Evolutionary conservation across 1,140 invertebrate species (phyloP), one percentile per base, ranked within the genome.

Genomic region (Zaprionus capensis): DNA sequence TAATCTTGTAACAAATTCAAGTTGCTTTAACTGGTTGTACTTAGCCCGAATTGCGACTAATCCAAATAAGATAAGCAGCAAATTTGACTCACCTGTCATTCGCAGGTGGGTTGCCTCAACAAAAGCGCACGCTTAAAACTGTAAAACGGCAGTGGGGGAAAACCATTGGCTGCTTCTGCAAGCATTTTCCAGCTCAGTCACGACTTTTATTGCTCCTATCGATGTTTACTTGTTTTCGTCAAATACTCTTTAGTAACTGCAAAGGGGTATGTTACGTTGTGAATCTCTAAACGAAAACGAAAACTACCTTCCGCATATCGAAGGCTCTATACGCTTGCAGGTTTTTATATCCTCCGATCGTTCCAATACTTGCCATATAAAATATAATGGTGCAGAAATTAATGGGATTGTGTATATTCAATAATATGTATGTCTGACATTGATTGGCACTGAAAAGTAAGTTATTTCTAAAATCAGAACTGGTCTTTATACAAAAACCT

Each of bases 1-100:
- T 24, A 38, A 59, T 67, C 20, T 24, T 14, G 63, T 31, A 44
- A 58, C 58, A 38, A 20, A 49, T 38, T 56, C 20, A 36, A 66
- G 51, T 41, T 58, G 36, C 41, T 58, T 58, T 34, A 67, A 75
- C 72, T 41, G 66, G 72, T 75, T 71, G 56, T 62, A 41, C 31
- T 26, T 38, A 61, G 41, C 4, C n/a, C 26, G 14, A 49, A 67
- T 61, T 44, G 57, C 15, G 26, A 34, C 20, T 44, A 49, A 49
- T 62, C 24, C 28, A 69, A 58, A 51, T 55, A 58, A 70, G 72
- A 75, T 51, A 67, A 57, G 53, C 59, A 24, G 14, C 22, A 57
- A 69, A 57, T 56, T 28, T 22, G 31, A 63, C 31, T 75, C 67
- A 71, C 44, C 59, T 75, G 72, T 12, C 46, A 34, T 57, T 5